phyloP scores from a whole-genome alignment of 2,797 vertebrate species.

The Uromys caudimaculatus region DNA sequence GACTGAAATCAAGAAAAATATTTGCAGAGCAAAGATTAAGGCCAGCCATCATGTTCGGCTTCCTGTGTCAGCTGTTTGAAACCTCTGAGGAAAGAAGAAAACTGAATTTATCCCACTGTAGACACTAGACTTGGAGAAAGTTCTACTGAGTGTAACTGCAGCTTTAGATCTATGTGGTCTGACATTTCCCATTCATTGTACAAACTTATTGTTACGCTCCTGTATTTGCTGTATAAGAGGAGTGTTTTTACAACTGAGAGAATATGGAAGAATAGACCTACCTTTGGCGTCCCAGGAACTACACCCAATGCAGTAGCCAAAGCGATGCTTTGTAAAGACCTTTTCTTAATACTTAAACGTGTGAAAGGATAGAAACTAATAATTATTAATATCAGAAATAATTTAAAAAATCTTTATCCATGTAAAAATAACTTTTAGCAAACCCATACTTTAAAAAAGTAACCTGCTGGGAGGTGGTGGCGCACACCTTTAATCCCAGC shows the following conservation, averaged over 20 bases:
- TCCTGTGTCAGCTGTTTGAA: slow-evolving; percentile 96
- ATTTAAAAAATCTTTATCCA: slow-evolving; percentile 8
- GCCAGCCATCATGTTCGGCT: slow-evolving; percentile 92
- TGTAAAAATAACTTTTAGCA: slow-evolving; percentile 18
- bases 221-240: background rate
- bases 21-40: slow-evolving; percentile 71
- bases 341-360: background rate
- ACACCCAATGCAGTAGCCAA: background rate
- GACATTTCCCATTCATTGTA: background rate
- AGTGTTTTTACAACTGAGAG: slow-evolving; percentile 51
- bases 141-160: background rate
- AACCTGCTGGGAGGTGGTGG: no score
- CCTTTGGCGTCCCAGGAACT: no score
- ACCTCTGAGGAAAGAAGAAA: slow-evolving; percentile 84
- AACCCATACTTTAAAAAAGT: background rate
- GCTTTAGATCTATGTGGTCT: background rate
- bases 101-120: background rate
- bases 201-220: background rate
- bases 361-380: slow-evolving; percentile 28
- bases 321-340: background rate
- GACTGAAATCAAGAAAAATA: slow-evolving; percentile 80
- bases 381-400: slow-evolving; percentile 45
- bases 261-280: background rate
- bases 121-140: background rate
- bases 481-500: no score